Conservation (phyloP, 2,797 vertebrate species). For the Morelia viridis region DNA sequence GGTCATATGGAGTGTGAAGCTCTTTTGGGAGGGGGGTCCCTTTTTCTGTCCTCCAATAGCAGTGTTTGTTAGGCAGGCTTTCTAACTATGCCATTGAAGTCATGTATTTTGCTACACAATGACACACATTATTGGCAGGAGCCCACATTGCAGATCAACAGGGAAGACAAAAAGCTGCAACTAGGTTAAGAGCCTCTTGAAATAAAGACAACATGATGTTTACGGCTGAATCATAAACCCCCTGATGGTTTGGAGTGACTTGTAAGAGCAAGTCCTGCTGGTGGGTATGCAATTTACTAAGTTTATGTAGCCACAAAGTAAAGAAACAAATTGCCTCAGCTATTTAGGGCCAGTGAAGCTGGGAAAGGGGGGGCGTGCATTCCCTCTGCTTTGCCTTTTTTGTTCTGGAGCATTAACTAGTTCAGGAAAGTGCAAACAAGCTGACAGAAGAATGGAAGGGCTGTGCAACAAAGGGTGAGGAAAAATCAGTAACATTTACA, state of each 20-base stretch:
- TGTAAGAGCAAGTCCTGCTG: not conserved
- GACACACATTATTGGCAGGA: conserved; percentile 6
- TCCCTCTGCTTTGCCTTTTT: not conserved
- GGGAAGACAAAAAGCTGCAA: not conserved
- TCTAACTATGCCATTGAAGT: not conserved
- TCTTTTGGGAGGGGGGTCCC: not conserved
- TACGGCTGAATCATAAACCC: conserved; percentile 30
- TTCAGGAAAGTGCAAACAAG: not conserved
- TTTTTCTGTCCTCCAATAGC: not conserved
- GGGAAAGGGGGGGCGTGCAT: not conserved
- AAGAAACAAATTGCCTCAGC: conserved; percentile 25
- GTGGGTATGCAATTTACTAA: conserved; percentile 9
- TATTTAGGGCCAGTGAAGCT: not conserved
- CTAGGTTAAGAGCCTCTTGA: conserved; percentile 21
- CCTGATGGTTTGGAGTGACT: conserved; percentile 22
- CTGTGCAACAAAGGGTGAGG: not conserved
- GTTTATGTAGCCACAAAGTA: conserved; percentile 37
- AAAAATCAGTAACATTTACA: not conserved
- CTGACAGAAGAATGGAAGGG: too few relatives aligned
- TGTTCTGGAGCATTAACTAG: not conserved
- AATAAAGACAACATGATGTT: conserved; percentile 18
- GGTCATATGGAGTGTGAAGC: not conserved
- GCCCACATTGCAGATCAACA: not conserved
- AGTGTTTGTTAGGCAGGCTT: not conserved
- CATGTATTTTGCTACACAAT: not conserved